Base-by-base conservation (phyloP, 1,140 invertebrate genomes). In the Cyrtorhinus lividipennis region DNA sequence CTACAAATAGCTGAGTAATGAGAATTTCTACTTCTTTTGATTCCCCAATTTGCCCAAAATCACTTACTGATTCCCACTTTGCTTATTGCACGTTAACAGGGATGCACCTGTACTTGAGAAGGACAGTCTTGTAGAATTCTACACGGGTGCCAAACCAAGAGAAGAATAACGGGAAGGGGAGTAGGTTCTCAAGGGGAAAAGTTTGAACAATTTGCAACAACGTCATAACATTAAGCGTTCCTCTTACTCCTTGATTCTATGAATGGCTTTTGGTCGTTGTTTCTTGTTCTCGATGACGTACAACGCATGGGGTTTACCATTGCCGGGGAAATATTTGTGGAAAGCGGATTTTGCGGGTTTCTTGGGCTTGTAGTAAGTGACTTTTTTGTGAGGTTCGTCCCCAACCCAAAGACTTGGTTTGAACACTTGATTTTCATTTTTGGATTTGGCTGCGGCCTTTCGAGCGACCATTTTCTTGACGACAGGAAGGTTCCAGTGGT, bases 261-360 rank as follows among this genome's bases (percentile, higher is more conserved):
- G 24, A 23, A 66, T 85, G 81, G 53, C 78, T 77, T n/a, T 83
- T 79, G 62, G 83, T 83, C 74, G 85, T 22, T 53, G 48, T 30
- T 59, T 59, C 23, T 59, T 30, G 26, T 86, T 87, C 69, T 88
- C 85, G 67, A 90, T 85, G 0, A 90, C 82, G 72, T 88, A 90
- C 70, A 90, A 87, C 1, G 85, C 85, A 65, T 88, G 86, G 0
- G 86, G 86, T 70, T 88, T 89, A 25, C 87, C 87, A 66, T 89
- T 89, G 15, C 85, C 85, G 0, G 85, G 78, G 70, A 85, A 88
- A 68, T 86, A 87, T 68, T 88, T 88, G 68, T 83, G 80, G 67
- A 88, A 84, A 20, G 78, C 82, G 23, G 63, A 62, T 30, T 69
- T 69, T 23, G 66, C 46, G 44, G 73, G 72, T 59, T 75, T 75